Percentiles rank a stretch among this genome's conserved stretches.
phyloP scores from a whole-genome alignment of 2,113 vertebrate genomes.

The Synodontis membranacea region DNA sequence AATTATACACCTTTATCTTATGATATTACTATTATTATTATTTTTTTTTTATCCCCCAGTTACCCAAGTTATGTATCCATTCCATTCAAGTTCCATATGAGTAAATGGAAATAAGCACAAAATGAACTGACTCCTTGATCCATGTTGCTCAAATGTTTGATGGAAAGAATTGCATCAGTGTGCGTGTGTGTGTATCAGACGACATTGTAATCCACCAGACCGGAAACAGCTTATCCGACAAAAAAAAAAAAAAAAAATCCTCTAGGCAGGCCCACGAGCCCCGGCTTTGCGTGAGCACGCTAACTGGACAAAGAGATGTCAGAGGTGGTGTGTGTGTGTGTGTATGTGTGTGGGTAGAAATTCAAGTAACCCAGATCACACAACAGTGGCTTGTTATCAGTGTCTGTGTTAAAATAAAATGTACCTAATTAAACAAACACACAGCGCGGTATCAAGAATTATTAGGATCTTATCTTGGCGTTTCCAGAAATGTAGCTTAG shows the following conservation, averaged over 20 bases:
- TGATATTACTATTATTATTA: too few relatives aligned
- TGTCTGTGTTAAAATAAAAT: neutral
- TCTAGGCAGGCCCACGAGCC: slow-evolving; percentile 12
- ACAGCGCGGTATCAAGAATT: neutral
- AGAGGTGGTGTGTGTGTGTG: slow-evolving; percentile 14
- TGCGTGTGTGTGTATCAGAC: neutral
- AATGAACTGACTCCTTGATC: neutral
- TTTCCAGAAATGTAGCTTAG: neutral
- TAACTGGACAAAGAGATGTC: slow-evolving; percentile 35
- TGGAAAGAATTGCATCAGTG: slow-evolving; percentile 20
- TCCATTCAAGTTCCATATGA: neutral
- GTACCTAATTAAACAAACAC: neutral
- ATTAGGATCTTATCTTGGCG: neutral
- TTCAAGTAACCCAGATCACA: neutral
- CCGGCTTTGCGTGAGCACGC: slow-evolving; percentile 17
- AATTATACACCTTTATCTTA: neutral
- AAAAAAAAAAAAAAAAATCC: slow-evolving; percentile 24
- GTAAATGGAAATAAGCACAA: neutral
- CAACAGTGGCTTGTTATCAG: slow-evolving; percentile 2
- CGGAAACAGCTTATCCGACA: slow-evolving; percentile 17
- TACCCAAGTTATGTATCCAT: neutral
- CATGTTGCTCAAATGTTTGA: neutral
- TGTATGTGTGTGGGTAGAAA: slow-evolving; percentile 15
- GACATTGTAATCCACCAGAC: slow-evolving; percentile 22
- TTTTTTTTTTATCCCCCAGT: neutral